These are phyloP conservation scores for Lithophane ornitopus DNA, from an alignment of 2,888 invertebrate species.

Conservation along the genomic window DNA sequence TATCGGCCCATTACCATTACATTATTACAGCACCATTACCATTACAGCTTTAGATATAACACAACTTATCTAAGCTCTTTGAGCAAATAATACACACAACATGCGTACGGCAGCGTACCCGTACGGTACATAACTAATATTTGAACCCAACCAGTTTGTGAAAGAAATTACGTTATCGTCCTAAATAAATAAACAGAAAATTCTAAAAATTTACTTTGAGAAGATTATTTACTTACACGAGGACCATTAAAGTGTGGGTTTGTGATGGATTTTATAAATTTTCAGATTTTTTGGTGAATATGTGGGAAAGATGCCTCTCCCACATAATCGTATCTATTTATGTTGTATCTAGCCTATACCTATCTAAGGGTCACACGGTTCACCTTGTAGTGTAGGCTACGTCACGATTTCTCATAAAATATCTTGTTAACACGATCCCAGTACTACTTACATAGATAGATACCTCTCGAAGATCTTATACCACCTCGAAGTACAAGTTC, in stretches of 20 bases:
- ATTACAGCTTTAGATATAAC: too few relatives aligned
- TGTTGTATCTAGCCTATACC: not conserved
- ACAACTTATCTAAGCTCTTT: too few relatives aligned
- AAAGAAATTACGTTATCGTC: slow-evolving; percentile 25
- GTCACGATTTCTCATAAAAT: not conserved
- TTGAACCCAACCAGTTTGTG: not conserved
- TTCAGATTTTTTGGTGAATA: not conserved
- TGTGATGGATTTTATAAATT: slow-evolving; percentile 19
- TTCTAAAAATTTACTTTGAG: slow-evolving; percentile 9
- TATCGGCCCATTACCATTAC: too few relatives aligned
- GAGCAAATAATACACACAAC: too few relatives aligned
- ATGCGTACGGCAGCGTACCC: too few relatives aligned
- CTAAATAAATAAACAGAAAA: slow-evolving; percentile 46
- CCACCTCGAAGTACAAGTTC: too few relatives aligned
- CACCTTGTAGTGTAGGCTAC: not conserved
- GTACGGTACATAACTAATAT: not conserved
- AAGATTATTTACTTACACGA: slow-evolving; percentile 45
- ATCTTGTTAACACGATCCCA: not conserved
- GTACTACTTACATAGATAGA: not conserved
- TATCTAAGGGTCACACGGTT: slow-evolving; percentile 4
- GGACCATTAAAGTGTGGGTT: slow-evolving; percentile 22
- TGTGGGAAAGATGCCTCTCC: not conserved
- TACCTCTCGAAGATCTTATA: too few relatives aligned
- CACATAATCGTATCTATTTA: slow-evolving; percentile 3
- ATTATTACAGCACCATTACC: too few relatives aligned